Base-by-base conservation (phyloP, 2,888 invertebrate species). In the Tetragnatha montana region DNA sequence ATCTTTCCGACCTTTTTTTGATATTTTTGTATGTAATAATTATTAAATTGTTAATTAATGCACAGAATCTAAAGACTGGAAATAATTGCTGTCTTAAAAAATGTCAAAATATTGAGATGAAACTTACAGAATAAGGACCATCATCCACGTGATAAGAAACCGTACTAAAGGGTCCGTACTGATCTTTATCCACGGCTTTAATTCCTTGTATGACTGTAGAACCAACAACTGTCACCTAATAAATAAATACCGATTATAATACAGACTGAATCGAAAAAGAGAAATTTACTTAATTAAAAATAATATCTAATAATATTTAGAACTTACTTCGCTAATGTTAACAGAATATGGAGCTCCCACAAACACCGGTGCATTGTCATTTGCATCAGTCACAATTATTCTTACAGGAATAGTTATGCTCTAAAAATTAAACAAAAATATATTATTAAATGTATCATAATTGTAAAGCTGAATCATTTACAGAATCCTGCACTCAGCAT, bases 351-450 rank as follows among this genome's bases (percentile, higher is more conserved):
- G 97, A 0, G 96, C 96, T 91, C 96, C 96, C 90, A 95, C 94
- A 95, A 97, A 97, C 92, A 95, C 95, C 0, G 97, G 97, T 10
- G 97, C 96, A 94, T 98, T 97, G 94, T 98, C 98, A 93, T 98
- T 98, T 91, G 97, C 97, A 94, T 98, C 98, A 92, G 97, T 97
- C 89, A 98, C 97, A 92, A 92, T 97, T 82, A 97, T 96, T 92
- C 96, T 96, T 68, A 97, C 96, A 0, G 97, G 97, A 93, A 97
- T 96, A 87, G 96, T 95, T 93, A 96, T 96, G 91, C 96, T 96
- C 95, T 96, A 94, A 12, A 93, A 93, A 91, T 91, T 78, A 81
- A 90, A 81, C 74, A 91, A 89, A 86, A 21, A 69, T 17, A 50
- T n/a, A 19, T n/a, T n/a, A 12, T 35, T 14, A 74, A n/a, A n/a